Conservation (phyloP, 1,140 invertebrate genomes). For the Ladona fulva region DNA sequence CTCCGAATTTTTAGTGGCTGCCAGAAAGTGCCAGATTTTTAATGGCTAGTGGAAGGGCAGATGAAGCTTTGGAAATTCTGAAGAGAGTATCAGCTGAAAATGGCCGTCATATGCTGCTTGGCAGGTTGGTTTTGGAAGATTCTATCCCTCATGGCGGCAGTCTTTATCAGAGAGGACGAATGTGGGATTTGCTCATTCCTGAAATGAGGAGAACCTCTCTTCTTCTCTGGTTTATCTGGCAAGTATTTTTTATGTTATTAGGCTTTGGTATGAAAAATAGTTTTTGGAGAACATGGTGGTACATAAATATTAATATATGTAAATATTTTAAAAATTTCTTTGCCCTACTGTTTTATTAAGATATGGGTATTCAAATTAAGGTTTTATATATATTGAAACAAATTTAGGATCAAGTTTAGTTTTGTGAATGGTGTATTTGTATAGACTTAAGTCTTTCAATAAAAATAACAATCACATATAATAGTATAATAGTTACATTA, state of each 20-base stretch:
- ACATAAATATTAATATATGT: no score
- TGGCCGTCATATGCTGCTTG: conserved; percentile 77
- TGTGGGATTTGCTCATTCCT: conserved; percentile 68
- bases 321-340: background rate
- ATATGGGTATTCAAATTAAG: no score
- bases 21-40: conserved; percentile 88
- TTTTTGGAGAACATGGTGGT: no score
- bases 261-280: no score
- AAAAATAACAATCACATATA: no score
- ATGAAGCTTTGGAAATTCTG: conserved; percentile 76
- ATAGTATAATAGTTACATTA: no score
- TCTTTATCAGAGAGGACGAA: conserved; percentile 49
- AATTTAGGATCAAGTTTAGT: no score
- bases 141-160: conserved; percentile 44
- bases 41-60: conserved; percentile 72
- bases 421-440: no score
- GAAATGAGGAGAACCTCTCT: conserved; percentile 74
- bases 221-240: conserved; percentile 91
- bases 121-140: conserved; percentile 77
- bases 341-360: background rate
- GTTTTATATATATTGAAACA: background rate
- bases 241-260: conserved; percentile 25
- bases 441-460: no score
- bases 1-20: conserved; percentile 64
- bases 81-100: conserved; percentile 81